phyloP scores from a whole-genome alignment of 2,888 invertebrate genomes.

The Mamestra brassicae region DNA sequence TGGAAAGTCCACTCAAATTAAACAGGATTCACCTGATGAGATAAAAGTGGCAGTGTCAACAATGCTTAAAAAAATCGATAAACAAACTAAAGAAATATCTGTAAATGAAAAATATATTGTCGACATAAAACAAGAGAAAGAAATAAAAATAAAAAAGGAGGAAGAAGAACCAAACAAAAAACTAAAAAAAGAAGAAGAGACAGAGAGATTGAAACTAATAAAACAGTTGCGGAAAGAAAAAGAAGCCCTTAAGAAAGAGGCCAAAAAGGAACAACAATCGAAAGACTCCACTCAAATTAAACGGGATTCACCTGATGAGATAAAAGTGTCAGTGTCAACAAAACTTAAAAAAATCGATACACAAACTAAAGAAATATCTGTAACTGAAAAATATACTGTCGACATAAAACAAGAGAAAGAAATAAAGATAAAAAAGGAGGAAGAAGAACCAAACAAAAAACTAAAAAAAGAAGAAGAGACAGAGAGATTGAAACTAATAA shows the following conservation, averaged over 20 bases:
- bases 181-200: conserved; percentile 6
- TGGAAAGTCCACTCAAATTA: neutral
- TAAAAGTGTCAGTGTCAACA: neutral
- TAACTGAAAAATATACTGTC: neutral
- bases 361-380: neutral
- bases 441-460: conserved; percentile 16
- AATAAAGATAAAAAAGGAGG: neutral
- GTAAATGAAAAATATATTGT: neutral
- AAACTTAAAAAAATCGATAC: neutral
- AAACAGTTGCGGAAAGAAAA: conserved; percentile 20
- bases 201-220: neutral
- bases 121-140: neutral
- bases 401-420: neutral
- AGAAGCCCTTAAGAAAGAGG: conserved; percentile 9
- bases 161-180: conserved; percentile 13
- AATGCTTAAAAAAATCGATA: neutral
- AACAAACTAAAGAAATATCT: neutral
- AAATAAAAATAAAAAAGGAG: neutral
- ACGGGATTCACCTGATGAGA: neutral
- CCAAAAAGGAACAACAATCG: neutral
- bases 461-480: conserved; percentile 2
- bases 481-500: neutral
- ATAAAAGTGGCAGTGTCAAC: neutral
- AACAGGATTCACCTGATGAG: neutral
- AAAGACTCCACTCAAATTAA: neutral